Percentiles rank a stretch among this genome's conserved stretches.
phyloP scores from a whole-genome alignment of 2,888 invertebrate genomes.

The Zhuqinia jingwanae region DNA sequence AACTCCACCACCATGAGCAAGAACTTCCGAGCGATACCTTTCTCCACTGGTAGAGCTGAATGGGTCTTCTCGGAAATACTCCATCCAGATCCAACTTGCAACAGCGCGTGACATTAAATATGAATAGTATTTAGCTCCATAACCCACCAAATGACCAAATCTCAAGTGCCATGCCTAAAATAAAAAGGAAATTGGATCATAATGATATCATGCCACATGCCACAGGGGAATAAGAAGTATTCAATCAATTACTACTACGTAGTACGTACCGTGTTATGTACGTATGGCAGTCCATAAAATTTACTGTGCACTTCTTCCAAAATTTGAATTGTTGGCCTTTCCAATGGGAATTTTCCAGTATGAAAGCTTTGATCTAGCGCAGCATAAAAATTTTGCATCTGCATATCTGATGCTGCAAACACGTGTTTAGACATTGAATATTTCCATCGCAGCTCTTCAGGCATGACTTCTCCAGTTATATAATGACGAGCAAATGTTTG shows the following conservation, averaged over 20 bases:
- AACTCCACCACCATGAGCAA: conserved; percentile 93
- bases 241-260: too few relatives aligned
- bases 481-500: conserved; percentile 94
- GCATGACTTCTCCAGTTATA: conserved; percentile 91
- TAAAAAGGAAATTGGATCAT: background rate
- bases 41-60: conserved; percentile 90
- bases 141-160: conserved; percentile 98
- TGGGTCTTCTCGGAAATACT: conserved; percentile 90
- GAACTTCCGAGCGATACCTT: conserved; percentile 87
- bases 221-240: too few relatives aligned
- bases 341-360: conserved; percentile 83
- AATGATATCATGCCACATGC: too few relatives aligned
- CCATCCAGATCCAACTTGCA: conserved; percentile 96
- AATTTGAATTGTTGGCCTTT: conserved; percentile 86
- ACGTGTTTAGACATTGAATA: conserved; percentile 92
- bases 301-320: conserved; percentile 88
- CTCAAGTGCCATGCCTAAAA: conserved; percentile 94
- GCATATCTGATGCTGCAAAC: conserved; percentile 94
- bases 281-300: conserved; percentile 93
- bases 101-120: conserved; percentile 97
- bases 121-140: conserved; percentile 99
- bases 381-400: conserved; percentile 95
- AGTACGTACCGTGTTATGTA: conserved; percentile 89
- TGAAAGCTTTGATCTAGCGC: conserved; percentile 96
- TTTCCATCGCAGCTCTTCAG: conserved; percentile 89